Evolutionary conservation across 2,797 vertebrate genomes (phyloP).

Genomic region (Gastrophryne carolinensis): DNA sequence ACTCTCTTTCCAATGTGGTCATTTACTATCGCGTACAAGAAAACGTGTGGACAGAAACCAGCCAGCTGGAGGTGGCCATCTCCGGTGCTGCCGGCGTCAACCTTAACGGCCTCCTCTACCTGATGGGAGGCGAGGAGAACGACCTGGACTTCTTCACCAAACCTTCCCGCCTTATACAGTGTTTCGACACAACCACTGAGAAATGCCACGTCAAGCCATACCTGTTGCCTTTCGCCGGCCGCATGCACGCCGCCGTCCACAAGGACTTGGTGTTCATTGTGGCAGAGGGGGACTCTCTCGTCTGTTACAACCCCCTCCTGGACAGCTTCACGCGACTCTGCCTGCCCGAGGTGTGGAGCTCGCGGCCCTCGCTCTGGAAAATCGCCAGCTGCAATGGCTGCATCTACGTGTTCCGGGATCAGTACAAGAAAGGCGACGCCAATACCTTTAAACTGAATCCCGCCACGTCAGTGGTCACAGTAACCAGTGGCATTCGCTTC

Average conservation of each 20-base stretch:
- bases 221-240: constrained; percentile 90
- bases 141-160: constrained; percentile 99
- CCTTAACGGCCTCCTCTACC: constrained; percentile 91
- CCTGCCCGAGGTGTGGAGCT: constrained; percentile 95
- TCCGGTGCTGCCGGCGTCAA: constrained; percentile 93
- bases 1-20: constrained; percentile 92
- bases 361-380: constrained; percentile 93
- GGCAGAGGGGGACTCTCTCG: constrained; percentile 90
- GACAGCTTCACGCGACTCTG: constrained; percentile 96
- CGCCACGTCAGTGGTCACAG: constrained; percentile 91
- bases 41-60: constrained; percentile 96
- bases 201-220: constrained; percentile 93
- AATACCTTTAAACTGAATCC: constrained; percentile 97
- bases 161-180: constrained; percentile 95
- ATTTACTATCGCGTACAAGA: constrained; percentile 95
- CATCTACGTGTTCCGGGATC: constrained; percentile 95
- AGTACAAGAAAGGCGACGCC: constrained; percentile 94
- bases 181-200: constrained; percentile 88
- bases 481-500: constrained; percentile 89
- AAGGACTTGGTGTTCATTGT: constrained; percentile 97
- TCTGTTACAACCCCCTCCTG: constrained; percentile 94
- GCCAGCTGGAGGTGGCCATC: constrained; percentile 90
- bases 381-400: constrained; percentile 97
- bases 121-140: constrained; percentile 95
- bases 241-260: constrained; percentile 94